These are phyloP conservation scores for Cartodere bifasciata DNA, from an alignment of 2,888 invertebrate genomes.

Conservation along the genomic window DNA sequence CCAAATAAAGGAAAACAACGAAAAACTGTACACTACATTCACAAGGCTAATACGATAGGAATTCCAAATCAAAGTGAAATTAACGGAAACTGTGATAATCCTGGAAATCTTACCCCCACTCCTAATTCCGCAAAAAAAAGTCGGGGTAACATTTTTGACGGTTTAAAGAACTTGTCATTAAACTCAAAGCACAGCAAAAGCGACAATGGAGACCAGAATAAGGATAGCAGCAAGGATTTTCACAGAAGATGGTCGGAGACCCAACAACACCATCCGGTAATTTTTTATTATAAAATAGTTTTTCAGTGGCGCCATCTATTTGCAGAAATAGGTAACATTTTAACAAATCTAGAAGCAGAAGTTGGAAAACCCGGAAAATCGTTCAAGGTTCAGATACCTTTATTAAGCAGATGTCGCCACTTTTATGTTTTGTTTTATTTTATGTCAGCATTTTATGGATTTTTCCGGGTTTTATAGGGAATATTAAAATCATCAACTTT, in stretches of 20 bases:
- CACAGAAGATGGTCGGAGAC: conserved; percentile 38
- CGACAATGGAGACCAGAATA: conserved; percentile 30
- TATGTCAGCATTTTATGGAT: too few species aligned
- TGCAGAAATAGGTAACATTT: too few species aligned
- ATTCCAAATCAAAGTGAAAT: conserved; percentile 40
- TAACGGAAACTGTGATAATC: conserved; percentile 25
- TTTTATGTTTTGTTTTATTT: too few species aligned
- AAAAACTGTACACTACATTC: conserved; percentile 25
- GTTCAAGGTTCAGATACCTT: too few species aligned
- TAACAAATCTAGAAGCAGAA: too few species aligned
- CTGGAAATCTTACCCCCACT: conserved; percentile 15
- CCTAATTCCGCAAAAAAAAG: conserved; percentile 12
- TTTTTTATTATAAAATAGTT: too few species aligned
- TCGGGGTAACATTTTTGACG: conserved; percentile 39
- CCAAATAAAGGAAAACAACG: too few species aligned
- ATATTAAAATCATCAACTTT: too few species aligned
- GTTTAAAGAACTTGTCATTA: conserved; percentile 47
- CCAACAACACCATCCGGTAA: conserved; percentile 30
- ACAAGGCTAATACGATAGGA: conserved; percentile 46
- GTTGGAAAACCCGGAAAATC: too few species aligned
- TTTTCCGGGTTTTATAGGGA: too few species aligned
- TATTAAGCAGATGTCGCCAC: too few species aligned
- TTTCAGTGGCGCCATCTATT: too few species aligned
- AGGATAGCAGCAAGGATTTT: conserved; percentile 29
- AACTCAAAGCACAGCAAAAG: conserved; percentile 36